Base-by-base conservation (phyloP, 2,888 invertebrate species). In the Melolontha melolontha region DNA sequence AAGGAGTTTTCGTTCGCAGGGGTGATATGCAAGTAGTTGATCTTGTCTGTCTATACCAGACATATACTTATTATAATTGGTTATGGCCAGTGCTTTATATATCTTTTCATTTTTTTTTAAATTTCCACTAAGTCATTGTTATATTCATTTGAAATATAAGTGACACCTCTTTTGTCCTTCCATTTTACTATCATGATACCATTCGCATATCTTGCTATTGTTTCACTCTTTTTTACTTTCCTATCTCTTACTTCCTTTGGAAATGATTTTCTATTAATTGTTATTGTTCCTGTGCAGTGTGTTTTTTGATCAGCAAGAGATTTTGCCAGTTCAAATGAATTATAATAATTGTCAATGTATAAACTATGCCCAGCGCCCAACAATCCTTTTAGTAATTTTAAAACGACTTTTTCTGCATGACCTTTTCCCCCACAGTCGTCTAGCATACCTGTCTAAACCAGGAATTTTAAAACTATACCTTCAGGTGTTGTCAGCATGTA, bases 321-420 rank as follows among this genome's bases (percentile, higher is more conserved):
- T 12, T 27, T 17, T 47, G 62, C 29, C 52, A 69, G 50, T 4
- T 6, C 29, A 29, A 5, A 29, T 4, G 5, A 5, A 6, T 29
- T 29, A 29, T 29, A 29, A 6, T 47, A 75, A 62, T 75, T 75
- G 52, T 75, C 72, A 44, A 74, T 47, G 62, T 72, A 75, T 11
- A 75, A 1, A 12, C 69, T 49, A 70, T 74, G 74, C 1, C 73
- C 75, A 5, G 66, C 68, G n/a, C n/a, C n/a, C n/a, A n/a, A n/a
- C n/a, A n/a, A n/a, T n/a, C n/a, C n/a, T n/a, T n/a, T n/a, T n/a
- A n/a, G n/a, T n/a, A n/a, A n/a, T n/a, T n/a, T n/a, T n/a, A n/a
- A n/a, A n/a, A n/a, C n/a, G n/a, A n/a, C n/a, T n/a, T n/a, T n/a
- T n/a, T n/a, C n/a, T n/a, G n/a, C n/a, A n/a, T n/a, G n/a, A n/a